phyloP scores from a whole-genome alignment of 2,113 vertebrate species.

The Sceloporus tristichus region DNA sequence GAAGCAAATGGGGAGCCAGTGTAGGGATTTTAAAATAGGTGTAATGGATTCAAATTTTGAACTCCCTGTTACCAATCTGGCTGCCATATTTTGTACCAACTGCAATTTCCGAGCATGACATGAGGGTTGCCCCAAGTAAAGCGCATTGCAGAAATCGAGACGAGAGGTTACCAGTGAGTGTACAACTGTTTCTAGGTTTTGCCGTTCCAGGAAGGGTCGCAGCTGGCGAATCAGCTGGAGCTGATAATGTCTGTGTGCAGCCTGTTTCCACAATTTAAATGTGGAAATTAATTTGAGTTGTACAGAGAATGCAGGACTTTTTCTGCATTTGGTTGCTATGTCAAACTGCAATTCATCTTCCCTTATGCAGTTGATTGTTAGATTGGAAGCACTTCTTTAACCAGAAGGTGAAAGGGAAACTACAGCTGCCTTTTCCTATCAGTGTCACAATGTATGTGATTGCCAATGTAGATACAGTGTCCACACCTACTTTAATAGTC shows the following conservation, averaged over 20 bases:
- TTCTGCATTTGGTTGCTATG: background rate
- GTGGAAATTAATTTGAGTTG: background rate
- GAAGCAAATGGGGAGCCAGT: too few species aligned
- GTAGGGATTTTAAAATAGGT: too few species aligned
- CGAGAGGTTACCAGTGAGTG: too few species aligned
- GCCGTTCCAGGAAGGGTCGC: too few species aligned
- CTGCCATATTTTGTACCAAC: too few species aligned
- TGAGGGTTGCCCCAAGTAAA: too few species aligned
- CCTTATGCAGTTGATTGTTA: background rate
- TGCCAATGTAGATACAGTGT: background rate
- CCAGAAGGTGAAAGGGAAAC: background rate
- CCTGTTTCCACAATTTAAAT: background rate
- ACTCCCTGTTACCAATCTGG: too few species aligned
- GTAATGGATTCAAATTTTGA: too few species aligned
- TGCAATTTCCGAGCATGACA: too few species aligned
- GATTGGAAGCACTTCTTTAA: background rate
- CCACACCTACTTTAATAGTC: background rate
- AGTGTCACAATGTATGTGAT: background rate
- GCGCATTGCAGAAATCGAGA: too few species aligned
- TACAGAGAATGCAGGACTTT: background rate
- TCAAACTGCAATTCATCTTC: background rate
- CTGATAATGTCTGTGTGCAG: background rate
- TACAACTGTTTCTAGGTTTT: too few species aligned
- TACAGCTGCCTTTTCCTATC: background rate
- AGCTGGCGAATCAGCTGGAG: too few species aligned